phyloP scores from a whole-genome alignment of 2,888 invertebrate species.

The Drosophila antonietae region DNA sequence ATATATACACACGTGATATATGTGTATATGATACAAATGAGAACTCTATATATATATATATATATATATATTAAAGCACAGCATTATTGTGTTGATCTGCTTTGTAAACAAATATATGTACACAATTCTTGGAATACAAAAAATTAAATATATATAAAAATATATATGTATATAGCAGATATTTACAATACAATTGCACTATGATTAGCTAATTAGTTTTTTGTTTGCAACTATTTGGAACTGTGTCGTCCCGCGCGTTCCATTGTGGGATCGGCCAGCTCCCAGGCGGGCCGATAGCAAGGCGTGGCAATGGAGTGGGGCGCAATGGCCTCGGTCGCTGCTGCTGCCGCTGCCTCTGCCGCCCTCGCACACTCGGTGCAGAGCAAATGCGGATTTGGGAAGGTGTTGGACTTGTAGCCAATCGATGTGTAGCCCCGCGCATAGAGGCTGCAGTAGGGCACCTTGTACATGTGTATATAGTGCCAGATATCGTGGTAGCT shows the following conservation, averaged over 20 bases:
- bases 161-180: conserved; percentile 1
- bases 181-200: conserved; percentile 31
- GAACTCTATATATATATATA: neutral
- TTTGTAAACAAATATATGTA: neutral
- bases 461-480: conserved; percentile 90
- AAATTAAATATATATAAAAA: neutral
- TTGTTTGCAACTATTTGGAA: conserved; percentile 39
- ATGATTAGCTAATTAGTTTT: conserved; percentile 1
- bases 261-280: conserved; percentile 76
- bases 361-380: conserved; percentile 49
- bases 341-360: conserved; percentile 36
- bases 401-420: conserved; percentile 92
- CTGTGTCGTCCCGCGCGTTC: conserved; percentile 82
- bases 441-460: conserved; percentile 97
- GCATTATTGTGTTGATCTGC: neutral
- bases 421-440: conserved; percentile 96
- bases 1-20: neutral
- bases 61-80: neutral
- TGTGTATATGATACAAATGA: neutral
- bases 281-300: conserved; percentile 91
- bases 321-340: neutral
- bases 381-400: conserved; percentile 90
- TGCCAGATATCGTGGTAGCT: conserved; percentile 96
- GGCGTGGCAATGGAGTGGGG: neutral
- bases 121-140: neutral